A percentile compares a stretch with the other conserved stretches of the same genome.
Evolutionary conservation across 1,140 invertebrate species (phyloP).

Genomic region (Drosophila simulans): DNA sequence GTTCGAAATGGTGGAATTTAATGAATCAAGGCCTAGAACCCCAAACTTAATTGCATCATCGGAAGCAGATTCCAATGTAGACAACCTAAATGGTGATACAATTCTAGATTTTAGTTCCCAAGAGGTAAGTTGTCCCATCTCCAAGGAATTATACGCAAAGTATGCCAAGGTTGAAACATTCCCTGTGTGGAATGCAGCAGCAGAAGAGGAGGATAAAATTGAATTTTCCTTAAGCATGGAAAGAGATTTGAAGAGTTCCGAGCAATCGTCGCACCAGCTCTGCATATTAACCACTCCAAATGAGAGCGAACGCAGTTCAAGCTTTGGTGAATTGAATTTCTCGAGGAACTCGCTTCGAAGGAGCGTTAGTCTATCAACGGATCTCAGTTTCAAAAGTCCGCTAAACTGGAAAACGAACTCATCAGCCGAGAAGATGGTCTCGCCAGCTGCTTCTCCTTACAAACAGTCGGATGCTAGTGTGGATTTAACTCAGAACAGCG

Average conservation of each 20-base stretch:
- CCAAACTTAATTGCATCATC: not conserved
- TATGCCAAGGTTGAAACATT: slow-evolving; percentile 6
- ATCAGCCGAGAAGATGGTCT: slow-evolving; percentile 12
- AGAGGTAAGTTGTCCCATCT: slow-evolving; percentile 17
- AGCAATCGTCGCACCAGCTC: slow-evolving; percentile 14
- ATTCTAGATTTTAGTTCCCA: not conserved
- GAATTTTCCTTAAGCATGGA: not conserved
- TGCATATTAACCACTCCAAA: slow-evolving; percentile 4
- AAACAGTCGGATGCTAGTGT: slow-evolving; percentile 49
- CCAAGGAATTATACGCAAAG: slow-evolving; percentile 28
- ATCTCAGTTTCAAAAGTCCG: slow-evolving; percentile 53
- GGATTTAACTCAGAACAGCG: slow-evolving; percentile 60
- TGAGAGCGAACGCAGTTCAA: slow-evolving; percentile 1
- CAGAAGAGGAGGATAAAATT: not conserved
- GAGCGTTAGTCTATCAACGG: slow-evolving; percentile 41
- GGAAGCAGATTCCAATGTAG: slow-evolving; percentile 24
- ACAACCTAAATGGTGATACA: slow-evolving; percentile 4
- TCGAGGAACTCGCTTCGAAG: slow-evolving; percentile 22
- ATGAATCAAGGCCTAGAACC: not conserved
- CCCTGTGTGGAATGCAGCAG: not conserved
- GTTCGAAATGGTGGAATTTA: not conserved
- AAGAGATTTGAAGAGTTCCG: not conserved
- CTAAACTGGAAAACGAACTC: slow-evolving; percentile 26
- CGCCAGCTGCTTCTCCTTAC: not conserved
- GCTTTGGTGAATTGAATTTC: slow-evolving; percentile 29